A percentile compares a stretch with the other conserved stretches of the same genome.
Evolutionary conservation across 64 coral and sea anemone genomes (phyloP).

Genomic region (Exaiptasia diaphana): DNA sequence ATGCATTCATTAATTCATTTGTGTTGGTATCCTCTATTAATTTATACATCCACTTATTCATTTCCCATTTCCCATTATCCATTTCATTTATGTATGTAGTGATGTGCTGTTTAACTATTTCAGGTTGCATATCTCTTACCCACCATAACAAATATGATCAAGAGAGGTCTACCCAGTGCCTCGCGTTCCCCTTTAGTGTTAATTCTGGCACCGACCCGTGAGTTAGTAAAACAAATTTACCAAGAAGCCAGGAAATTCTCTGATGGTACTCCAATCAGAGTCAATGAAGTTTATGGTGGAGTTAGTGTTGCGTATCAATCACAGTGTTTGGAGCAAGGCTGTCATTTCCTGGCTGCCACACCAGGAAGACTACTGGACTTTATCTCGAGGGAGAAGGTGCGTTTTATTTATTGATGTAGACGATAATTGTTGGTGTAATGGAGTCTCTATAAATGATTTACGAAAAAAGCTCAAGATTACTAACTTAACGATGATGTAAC

Average conservation of each 20-base stretch:
- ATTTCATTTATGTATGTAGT: not conserved
- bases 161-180: conserved; percentile 47
- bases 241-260: conserved; percentile 81
- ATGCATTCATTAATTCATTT: too few species aligned
- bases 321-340: conserved; percentile 62
- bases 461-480: too few species aligned
- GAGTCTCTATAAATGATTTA: too few species aligned
- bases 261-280: conserved; percentile 52
- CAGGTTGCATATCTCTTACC: conserved; percentile 86
- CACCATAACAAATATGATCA: conserved; percentile 72
- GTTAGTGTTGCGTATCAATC: conserved; percentile 78
- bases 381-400: conserved; percentile 56
- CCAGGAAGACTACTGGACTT: conserved; percentile 92
- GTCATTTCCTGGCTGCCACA: conserved; percentile 83
- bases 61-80: too few species aligned
- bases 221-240: conserved; percentile 81
- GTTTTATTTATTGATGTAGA: not conserved
- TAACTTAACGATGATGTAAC: too few species aligned
- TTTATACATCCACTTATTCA: too few species aligned
- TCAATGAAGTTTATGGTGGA: conserved; percentile 83
- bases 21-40: too few species aligned
- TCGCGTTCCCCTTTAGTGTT: conserved; percentile 71
- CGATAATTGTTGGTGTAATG: too few species aligned
- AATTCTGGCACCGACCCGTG: conserved; percentile 87
- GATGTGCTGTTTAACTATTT: not conserved